Evolutionary conservation across 2,888 invertebrate genomes (phyloP), one percentile per base, ranked within the genome.

Genomic region (Geophilus truncorum): DNA sequence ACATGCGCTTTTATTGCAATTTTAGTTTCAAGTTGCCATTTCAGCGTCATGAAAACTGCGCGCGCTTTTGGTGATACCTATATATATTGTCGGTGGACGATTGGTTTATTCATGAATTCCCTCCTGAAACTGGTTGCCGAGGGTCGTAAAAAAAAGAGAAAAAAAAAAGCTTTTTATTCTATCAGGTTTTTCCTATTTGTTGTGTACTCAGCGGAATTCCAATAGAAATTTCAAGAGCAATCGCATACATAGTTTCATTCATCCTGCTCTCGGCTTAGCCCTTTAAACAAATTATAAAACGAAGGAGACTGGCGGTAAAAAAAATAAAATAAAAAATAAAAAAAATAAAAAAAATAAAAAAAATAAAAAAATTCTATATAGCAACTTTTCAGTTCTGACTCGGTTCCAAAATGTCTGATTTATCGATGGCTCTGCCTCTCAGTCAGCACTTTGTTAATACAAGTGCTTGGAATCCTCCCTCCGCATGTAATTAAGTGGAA

Each of bases 71-170:
- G 70, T 28, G 70, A 70, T 70, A 70, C 70, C 70, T 70, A 28
- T 70, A 70, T 45, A 45, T 70, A 70, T 70, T 70, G 70, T n/a
- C 70, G 70, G 70, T 70, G 70, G 70, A 70, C 70, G 70, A 70
- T 70, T 70, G 70, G 70, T 70, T 70, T 70, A 70, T 70, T 70
- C 70, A 70, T 70, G 70, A 70, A 70, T 70, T 70, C 70, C 57
- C 28, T 28, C 70, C 70, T 28, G 70, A 70, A 70, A 70, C 70
- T 70, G 70, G 70, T 70, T 70, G 70, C 70, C 70, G 70, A 70
- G 70, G 70, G 28, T 70, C 70, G 70, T 70, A 70, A 70, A 70
- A 57, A 70, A 28, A 70, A 25, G 70, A 70, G 28, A 70, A 57
- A 70, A 28, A 70, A 25, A 28, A 70, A 70, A 25, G 70, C 70